Evolutionary conservation across 1,140 invertebrate species (phyloP), one percentile per base, ranked within the genome.

Genomic region (Nilaparvata lugens): DNA sequence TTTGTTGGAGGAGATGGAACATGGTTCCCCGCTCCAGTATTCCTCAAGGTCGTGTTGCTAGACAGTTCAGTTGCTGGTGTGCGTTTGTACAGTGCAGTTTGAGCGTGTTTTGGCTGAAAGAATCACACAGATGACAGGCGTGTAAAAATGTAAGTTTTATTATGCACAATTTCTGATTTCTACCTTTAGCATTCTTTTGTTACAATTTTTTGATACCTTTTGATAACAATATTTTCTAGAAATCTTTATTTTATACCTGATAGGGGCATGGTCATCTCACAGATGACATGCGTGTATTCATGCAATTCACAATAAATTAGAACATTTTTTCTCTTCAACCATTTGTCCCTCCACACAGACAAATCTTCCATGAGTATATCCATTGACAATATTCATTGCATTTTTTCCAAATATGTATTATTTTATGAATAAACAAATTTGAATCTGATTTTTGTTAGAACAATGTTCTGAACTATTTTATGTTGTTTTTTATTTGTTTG

Each of bases 211-310:
- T 40, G 31, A 57, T 57, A 57, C 56, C 56, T 57, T 57, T 16
- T 43, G 56, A 57, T 57, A 57, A 57, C 56, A 57, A 57, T 57
- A 57, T 57, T 57, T 57, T 57, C 45, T 19, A 40, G 56, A 57
- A 57, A 57, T 57, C 14, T 45, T 16, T 57, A 57, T 57, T 57
- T 57, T 57, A 7, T 57, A 57, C 56, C 56, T 40, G 56, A 57
- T 57, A 57, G 56, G 31, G 7, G 31, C 56, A 57, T 57, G 56
- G 31, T 57, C 38, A 57, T 57, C 56, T 57, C 56, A 57, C 56
- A 57, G 5, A 57, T 57, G 56, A 48, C 56, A 57, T 25, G 56
- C 35, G 38, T 57, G 56, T 57, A 57, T 57, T 57, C 56, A 57
- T 43, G 56, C 19, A 21, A 57, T 57, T 57, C 56, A 48, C 56